Evolutionary conservation across 2,888 invertebrate species (phyloP), one percentile per base, ranked within the genome.

Genomic region (Parnassius apollo): DNA sequence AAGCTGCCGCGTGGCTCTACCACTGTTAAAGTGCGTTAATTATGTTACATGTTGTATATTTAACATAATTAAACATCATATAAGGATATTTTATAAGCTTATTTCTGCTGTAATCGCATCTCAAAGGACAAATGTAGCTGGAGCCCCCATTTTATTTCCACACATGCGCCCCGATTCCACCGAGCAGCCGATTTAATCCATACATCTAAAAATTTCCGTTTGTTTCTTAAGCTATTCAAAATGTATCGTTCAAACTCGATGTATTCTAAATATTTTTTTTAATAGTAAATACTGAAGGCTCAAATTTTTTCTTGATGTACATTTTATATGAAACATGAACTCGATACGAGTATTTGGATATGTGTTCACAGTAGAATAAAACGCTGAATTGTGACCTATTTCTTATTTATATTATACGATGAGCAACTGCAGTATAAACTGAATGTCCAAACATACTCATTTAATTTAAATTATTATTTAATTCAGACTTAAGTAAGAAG

Each of bases 161-260:
- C 72, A 76, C 65, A 69, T 68, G 70, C 68, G 68, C 73, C 68
- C 42, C 42, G 10, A 62, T 58, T 81, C 80, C 82, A 72, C 71
- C 65, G 72, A 83, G 80, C 86, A 88, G 86, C 86, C 87, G 87
- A 86, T 87, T 84, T 75, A 80, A 80, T 83, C 82, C 77, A 82
- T 81, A 72, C 63, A 48, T 9, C 57, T 66, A 71, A 72, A 70
- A 69, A 71, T 68, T 18, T 71, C 59, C 57, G 35, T 56, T 67
- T 63, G 62, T 57, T 61, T 61, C 53, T 4, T 59, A 61, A 58
- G 61, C 63, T 57, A 65, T 66, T 62, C 59, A 18, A 57, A 56
- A 64, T 57, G 58, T 53, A 66, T 66, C 56, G 57, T 59, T 57
- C n/a, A n/a, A n/a, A 48, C n/a, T 4, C 25, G 35, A 35, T 7